Evolutionary conservation across 2,797 vertebrate species (phyloP).

Genomic region (Onychomys torridus): DNA sequence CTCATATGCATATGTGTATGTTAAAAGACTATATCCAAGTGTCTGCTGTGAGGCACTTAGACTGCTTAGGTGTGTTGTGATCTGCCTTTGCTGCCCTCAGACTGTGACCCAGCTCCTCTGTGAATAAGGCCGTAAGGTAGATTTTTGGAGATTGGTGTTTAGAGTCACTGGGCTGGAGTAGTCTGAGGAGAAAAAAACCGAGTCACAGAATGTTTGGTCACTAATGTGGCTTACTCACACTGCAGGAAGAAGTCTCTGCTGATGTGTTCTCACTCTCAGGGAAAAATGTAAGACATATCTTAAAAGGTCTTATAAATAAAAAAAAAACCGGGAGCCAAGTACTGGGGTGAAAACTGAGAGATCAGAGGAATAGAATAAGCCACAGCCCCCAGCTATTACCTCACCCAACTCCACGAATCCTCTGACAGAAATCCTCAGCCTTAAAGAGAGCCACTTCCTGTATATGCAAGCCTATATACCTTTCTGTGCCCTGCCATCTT

Average conservation of each 20-base stretch:
- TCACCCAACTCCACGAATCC: too few species aligned
- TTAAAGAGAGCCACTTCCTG: too few species aligned
- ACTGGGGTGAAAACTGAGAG: too few species aligned
- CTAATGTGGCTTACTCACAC: not conserved
- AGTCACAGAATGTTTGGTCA: constrained; percentile 4
- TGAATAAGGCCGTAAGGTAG: constrained; percentile 2
- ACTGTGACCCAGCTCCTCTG: not conserved
- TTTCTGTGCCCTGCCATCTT: too few species aligned
- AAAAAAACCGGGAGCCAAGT: too few species aligned
- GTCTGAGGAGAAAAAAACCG: constrained; percentile 53
- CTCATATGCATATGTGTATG: not conserved
- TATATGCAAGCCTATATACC: too few species aligned
- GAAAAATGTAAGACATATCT: not conserved
- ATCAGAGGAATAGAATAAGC: too few species aligned
- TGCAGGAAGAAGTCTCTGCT: constrained; percentile 21
- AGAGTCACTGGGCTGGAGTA: constrained; percentile 1
- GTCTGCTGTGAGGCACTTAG: not conserved
- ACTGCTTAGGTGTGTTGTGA: not conserved
- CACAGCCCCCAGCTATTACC: too few species aligned
- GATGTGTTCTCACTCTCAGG: constrained; percentile 7
- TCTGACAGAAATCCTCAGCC: too few species aligned
- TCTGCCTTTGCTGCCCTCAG: not conserved
- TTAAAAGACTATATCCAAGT: not conserved
- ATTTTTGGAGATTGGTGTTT: constrained; percentile 42
- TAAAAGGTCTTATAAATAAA: too few species aligned